Percentiles rank a stretch among this genome's conserved stretches.
Evolutionary conservation across 2,797 vertebrate species (phyloP).

Genomic region (Sorex maritimensis): DNA sequence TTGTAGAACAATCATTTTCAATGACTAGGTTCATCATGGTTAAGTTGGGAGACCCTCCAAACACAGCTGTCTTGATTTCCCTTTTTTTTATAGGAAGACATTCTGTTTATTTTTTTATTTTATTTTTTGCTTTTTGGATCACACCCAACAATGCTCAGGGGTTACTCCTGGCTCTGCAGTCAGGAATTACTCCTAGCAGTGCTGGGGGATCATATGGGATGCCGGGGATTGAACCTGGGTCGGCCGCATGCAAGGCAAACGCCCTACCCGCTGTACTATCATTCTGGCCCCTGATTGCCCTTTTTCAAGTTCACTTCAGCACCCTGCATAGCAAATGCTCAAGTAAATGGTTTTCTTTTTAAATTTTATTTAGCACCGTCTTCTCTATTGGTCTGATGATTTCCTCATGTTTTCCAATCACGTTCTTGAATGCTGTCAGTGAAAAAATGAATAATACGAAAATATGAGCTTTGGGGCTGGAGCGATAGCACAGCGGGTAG

Average conservation of each 20-base stretch:
- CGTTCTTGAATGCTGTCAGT: constrained; percentile 49
- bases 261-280: too few relatives aligned
- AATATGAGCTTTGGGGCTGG: constrained; percentile 30
- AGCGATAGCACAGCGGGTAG: too few relatives aligned
- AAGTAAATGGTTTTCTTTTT: constrained; percentile 42
- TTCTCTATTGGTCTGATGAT: neutral
- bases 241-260: too few relatives aligned
- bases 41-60: neutral
- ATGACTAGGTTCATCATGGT: neutral
- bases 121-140: too few relatives aligned
- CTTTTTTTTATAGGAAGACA: constrained; percentile 1
- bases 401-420: neutral
- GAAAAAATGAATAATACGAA: neutral
- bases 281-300: neutral
- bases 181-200: too few relatives aligned
- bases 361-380: constrained; percentile 10
- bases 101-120: too few relatives aligned
- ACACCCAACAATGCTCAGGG: too few relatives aligned
- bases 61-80: neutral
- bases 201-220: too few relatives aligned
- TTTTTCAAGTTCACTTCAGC: constrained; percentile 51
- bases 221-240: too few relatives aligned
- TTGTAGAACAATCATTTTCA: neutral
- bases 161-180: too few relatives aligned
- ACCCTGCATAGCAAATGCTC: constrained; percentile 15